phyloP scores from a whole-genome alignment of 2,888 invertebrate genomes.

The Saturnia pavonia region DNA sequence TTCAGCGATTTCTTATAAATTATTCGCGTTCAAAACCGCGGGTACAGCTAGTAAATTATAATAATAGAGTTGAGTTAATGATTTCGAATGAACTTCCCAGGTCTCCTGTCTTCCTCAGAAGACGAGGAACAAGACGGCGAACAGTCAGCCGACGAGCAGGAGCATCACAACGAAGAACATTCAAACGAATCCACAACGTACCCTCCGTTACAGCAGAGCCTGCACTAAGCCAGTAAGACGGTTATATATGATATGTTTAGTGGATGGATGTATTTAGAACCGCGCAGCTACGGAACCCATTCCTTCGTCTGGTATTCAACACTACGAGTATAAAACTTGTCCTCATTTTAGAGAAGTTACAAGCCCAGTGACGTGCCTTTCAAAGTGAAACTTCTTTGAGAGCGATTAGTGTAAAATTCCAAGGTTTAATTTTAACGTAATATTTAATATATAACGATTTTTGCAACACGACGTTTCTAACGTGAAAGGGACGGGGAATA shows the following conservation, averaged over 20 bases:
- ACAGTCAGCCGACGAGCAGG: constrained; percentile 81
- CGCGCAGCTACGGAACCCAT: not conserved
- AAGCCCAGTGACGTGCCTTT: not conserved
- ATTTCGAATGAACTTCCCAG: constrained; percentile 44
- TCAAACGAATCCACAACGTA: constrained; percentile 47
- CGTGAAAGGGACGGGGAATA: too few relatives aligned
- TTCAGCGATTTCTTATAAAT: too few relatives aligned
- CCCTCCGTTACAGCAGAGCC: constrained; percentile 51
- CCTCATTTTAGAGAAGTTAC: not conserved
- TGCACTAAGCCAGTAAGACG: constrained; percentile 44
- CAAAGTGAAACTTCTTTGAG: not conserved
- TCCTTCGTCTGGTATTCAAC: not conserved
- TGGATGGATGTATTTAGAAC: not conserved
- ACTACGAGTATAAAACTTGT: not conserved
- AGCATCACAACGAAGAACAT: constrained; percentile 65
- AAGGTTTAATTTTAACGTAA: too few relatives aligned
- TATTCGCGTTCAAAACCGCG: too few relatives aligned
- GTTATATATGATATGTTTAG: not conserved
- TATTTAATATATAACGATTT: too few relatives aligned
- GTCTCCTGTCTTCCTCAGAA: constrained; percentile 83
- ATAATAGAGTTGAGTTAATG: not conserved
- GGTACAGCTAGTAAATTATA: too few relatives aligned
- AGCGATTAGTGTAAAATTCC: too few relatives aligned
- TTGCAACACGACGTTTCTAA: too few relatives aligned
- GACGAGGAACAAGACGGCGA: constrained; percentile 83